phyloP scores from a whole-genome alignment of 2,888 invertebrate genomes.

The Drosophila kokeensis region DNA sequence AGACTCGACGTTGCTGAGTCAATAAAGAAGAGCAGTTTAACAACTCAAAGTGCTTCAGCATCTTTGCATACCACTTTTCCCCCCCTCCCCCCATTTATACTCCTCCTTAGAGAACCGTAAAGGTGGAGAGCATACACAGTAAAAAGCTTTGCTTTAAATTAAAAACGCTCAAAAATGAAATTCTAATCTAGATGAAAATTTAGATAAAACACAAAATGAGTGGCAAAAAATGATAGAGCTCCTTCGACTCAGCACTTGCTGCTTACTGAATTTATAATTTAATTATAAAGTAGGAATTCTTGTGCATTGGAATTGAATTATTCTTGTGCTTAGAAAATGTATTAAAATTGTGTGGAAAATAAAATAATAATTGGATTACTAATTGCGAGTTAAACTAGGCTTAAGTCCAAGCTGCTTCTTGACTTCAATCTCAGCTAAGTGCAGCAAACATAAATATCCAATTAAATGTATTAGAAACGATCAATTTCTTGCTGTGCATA shows the following conservation, averaged over 20 bases:
- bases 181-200: background rate
- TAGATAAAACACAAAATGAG: background rate
- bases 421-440: background rate
- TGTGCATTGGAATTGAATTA: background rate
- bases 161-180: background rate
- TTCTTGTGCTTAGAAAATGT: background rate
- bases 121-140: background rate
- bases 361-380: background rate
- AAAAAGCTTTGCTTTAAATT: slow-evolving; percentile 1
- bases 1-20: slow-evolving; percentile 19
- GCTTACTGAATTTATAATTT: background rate
- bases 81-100: background rate
- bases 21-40: slow-evolving; percentile 35
- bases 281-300: background rate
- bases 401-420: background rate
- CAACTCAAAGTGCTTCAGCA: slow-evolving; percentile 28
- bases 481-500: slow-evolving; percentile 4
- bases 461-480: background rate
- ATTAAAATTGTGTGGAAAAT: background rate
- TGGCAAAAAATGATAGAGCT: background rate
- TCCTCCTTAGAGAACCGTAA: slow-evolving; percentile 10
- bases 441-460: background rate
- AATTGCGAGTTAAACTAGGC: background rate
- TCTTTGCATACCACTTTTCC: slow-evolving; percentile 4
- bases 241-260: background rate